Evolutionary conservation across 1,140 invertebrate species (phyloP), one percentile per base, ranked within the genome.

Genomic region (Drosophila tsacasi): DNA sequence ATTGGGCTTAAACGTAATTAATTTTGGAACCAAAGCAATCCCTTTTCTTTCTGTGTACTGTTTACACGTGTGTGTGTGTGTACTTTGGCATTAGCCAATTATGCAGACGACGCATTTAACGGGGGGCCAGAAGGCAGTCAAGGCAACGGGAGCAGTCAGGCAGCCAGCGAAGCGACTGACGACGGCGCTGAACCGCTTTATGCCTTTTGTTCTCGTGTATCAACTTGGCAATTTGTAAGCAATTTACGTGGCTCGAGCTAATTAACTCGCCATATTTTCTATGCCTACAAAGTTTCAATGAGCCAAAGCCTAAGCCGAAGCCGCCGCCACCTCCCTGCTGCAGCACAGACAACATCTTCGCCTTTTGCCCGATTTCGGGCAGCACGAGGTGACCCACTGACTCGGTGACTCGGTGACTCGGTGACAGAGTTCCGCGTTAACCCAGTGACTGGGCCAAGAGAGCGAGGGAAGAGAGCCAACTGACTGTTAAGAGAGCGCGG

Each of bases 241-340:
- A 80, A 89, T 87, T 87, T 83, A 89, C 81, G 62, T 84, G 69
- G 73, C 68, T 78, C 49, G 69, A 63, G 81, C 84, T 87, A 87
- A 87, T 87, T 87, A 87, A 89, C 85, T 81, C 55, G 64, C 61
- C 79, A 84, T 84, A 89, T 81, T 84, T 84, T 89, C 77, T 90
- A 84, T 89, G 85, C 81, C 73, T 78, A 64, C 63, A 82, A 86
- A 86, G 61, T 85, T 87, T 84, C 77, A 89, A 84, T 84, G 84
- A 59, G 82, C 35, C 63, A 47, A 23, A 49, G 30, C 32, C 67
- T 50, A 50, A 71, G 65, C 66, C 71, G 50, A 35, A 76, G 57
- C 62, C 32, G 37, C 9, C 15, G 46, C 54, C 78, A 59, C 32
- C 67, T 57, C 30, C 60, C 21, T 40, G 32, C 61, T 37, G 30